These are phyloP conservation scores for Cephus sareptanus DNA, from an alignment of 2,888 invertebrate genomes.

Conservation along the genomic window DNA sequence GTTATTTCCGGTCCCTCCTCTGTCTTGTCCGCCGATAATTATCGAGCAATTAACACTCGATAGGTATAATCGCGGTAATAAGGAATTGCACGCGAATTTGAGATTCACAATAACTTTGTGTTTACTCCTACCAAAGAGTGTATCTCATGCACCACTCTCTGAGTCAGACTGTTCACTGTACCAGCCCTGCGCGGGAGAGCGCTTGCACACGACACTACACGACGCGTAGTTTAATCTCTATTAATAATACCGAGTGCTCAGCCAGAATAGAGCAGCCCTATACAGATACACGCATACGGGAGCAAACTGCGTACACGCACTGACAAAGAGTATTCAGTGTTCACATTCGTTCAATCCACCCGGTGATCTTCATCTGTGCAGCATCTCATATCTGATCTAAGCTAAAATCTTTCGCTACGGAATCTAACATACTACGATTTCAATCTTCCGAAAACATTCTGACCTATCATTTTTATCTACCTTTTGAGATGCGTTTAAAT, in stretches of 20 bases:
- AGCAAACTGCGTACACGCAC: not conserved
- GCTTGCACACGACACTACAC: slow-evolving; percentile 64
- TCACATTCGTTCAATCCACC: not conserved
- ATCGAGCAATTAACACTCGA: not conserved
- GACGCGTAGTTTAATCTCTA: slow-evolving; percentile 65
- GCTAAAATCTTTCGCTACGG: not conserved
- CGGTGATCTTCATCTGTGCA: not conserved
- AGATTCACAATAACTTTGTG: not conserved
- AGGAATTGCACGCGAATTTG: not conserved
- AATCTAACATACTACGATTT: not conserved
- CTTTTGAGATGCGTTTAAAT: not conserved
- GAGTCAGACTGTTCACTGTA: slow-evolving; percentile 49
- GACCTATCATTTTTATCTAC: not conserved
- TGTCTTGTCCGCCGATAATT: not conserved
- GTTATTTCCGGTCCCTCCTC: not conserved
- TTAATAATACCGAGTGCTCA: slow-evolving; percentile 55
- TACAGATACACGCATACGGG: not conserved
- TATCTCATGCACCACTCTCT: slow-evolving; percentile 33
- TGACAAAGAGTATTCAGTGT: not conserved
- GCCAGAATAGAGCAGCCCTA: slow-evolving; percentile 47
- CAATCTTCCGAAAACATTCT: not conserved
- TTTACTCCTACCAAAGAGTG: not conserved
- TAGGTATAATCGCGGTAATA: not conserved
- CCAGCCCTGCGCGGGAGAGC: slow-evolving; percentile 56
- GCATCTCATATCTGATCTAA: not conserved